Percentiles rank a stretch among this genome's conserved stretches.
Evolutionary conservation across 2,888 invertebrate species (phyloP).

Genomic region (Psococerastis gibbosa): DNA sequence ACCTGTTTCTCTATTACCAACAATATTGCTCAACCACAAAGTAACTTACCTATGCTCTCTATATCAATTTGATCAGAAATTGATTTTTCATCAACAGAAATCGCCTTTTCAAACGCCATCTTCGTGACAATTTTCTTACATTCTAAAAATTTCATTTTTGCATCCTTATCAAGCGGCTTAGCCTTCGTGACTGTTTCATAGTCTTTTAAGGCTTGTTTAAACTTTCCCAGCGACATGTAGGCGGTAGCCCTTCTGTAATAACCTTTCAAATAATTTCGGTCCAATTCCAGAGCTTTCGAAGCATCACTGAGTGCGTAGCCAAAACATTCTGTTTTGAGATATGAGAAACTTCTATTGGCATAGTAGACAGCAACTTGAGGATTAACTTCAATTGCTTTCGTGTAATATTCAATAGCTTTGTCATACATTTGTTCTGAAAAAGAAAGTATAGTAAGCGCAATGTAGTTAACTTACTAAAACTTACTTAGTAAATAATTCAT

Average conservation of each 20-base stretch:
- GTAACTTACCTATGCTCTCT: conserved; percentile 66
- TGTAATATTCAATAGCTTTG: conserved; percentile 46
- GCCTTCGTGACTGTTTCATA: conserved; percentile 89
- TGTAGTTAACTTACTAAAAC: no score
- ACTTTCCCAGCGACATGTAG: conserved; percentile 94
- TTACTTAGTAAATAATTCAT: no score
- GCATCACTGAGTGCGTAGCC: conserved; percentile 90
- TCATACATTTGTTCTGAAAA: conserved; percentile 76
- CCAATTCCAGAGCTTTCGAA: conserved; percentile 72
- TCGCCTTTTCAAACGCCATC: conserved; percentile 91
- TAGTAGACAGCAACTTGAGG: conserved; percentile 72
- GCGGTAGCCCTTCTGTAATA: conserved; percentile 94
- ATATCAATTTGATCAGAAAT: conserved; percentile 77
- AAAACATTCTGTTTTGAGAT: conserved; percentile 84
- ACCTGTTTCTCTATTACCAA: no score
- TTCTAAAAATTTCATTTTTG: conserved; percentile 75
- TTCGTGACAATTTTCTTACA: conserved; percentile 92
- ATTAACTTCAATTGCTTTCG: conserved; percentile 72
- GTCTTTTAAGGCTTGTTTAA: conserved; percentile 88
- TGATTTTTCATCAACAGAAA: conserved; percentile 78
- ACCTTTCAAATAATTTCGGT: conserved; percentile 82
- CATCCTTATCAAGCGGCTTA: conserved; percentile 85
- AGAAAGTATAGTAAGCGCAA: conserved; percentile 23
- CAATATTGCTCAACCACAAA: no score
- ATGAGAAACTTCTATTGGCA: conserved; percentile 90